Evolutionary conservation across 2,113 vertebrate genomes (phyloP).

Genomic region (Platichthys flesus): DNA sequence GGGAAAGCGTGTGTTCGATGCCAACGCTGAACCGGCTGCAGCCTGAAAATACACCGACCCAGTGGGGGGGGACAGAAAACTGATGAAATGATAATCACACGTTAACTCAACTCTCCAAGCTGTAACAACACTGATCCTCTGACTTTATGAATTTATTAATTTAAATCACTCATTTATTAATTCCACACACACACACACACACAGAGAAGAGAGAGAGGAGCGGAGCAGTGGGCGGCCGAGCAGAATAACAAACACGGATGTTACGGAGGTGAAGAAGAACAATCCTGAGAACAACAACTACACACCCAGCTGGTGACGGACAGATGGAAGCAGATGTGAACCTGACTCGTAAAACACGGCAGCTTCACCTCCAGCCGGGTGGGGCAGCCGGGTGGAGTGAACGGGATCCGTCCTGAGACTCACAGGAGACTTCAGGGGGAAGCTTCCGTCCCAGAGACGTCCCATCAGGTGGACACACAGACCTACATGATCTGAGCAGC

Average conservation of each 20-base stretch:
- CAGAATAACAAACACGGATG: slow-evolving; percentile 4
- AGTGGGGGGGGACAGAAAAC: neutral
- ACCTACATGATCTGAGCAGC: no score
- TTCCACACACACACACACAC: neutral
- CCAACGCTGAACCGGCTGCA: slow-evolving; percentile 16
- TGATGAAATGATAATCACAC: neutral
- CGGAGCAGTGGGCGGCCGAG: neutral
- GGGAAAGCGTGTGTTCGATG: slow-evolving; percentile 12
- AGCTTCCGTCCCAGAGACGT: no score
- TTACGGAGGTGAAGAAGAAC: neutral
- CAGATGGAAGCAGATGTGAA: slow-evolving; percentile 60
- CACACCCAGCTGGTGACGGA: slow-evolving; percentile 25
- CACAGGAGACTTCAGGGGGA: no score
- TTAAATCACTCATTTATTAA: neutral
- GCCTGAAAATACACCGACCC: slow-evolving; percentile 16
- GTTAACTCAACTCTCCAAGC: neutral
- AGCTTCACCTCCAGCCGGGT: no score
- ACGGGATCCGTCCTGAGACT: no score
- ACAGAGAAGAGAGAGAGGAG: neutral
- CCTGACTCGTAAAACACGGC: slow-evolving; percentile 13
- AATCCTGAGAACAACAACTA: slow-evolving; percentile 5
- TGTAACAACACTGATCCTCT: neutral
- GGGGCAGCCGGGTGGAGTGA: no score
- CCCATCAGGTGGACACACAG: no score
- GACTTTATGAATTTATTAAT: neutral